Evolutionary conservation across 2,113 vertebrate genomes (phyloP), one percentile per base, ranked within the genome.

Genomic region (Speoplatyrhinus poulsoni): DNA sequence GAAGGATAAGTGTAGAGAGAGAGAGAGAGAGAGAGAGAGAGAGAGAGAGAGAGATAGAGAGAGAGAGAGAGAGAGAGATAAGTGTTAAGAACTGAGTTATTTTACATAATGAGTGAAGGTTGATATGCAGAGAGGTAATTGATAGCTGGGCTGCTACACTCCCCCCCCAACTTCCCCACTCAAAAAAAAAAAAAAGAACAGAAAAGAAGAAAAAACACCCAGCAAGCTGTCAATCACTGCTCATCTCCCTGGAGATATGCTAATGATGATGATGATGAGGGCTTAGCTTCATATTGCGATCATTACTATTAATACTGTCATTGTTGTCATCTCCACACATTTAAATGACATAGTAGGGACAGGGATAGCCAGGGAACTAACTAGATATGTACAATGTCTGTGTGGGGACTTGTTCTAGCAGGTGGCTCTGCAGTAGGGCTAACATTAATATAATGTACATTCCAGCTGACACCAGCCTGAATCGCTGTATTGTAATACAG

Each of bases 281-380:
- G 75, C 80, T 82, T 82, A 83, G 76, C 82, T 86, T 86, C 85
- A 84, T 90, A 89, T 89, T 83, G 82, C 84, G 73, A 86, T 90
- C 88, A 90, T 90, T 88, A 90, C 88, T 90, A 90, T 90, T 90
- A 88, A 90, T 90, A 85, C 82, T 81, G 81, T 85, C 83, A 86
- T 87, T 90, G 88, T 90, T 90, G 87, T 90, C 88, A 88, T 85
- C 83, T 82, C 77, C 81, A 81, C 85, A 85, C 86, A 87, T 88
- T 80, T 80, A 88, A 86, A 87, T 88, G 85, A 87, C 81, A 76
- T 75, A 79, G 68, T 48, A n/a, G 81, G 75, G 46, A 72, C 82
- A 41, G 53, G 75, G 85, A 77, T 50, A 60, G 36, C 33, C 58
- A 10, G 36, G 13, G 58, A 46, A n/a, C 36, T 76, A 76, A 81